Evolutionary conservation across 2,113 vertebrate species (phyloP).

Genomic region (Vireo altiloquus): DNA sequence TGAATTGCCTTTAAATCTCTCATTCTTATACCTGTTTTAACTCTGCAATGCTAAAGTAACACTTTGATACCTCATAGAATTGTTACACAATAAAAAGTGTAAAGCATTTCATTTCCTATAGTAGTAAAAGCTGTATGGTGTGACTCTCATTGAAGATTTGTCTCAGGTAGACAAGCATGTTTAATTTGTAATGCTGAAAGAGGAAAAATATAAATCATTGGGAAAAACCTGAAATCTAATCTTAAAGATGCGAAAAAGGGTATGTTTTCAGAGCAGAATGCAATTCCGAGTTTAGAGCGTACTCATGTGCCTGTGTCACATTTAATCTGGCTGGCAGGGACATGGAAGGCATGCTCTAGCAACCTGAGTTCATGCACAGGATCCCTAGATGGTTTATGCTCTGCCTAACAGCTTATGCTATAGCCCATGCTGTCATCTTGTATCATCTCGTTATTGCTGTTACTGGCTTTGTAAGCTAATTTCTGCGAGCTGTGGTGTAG

Average conservation of each 20-base stretch:
- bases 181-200: background rate
- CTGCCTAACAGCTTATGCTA: background rate
- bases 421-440: background rate
- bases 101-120: background rate
- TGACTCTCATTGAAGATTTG: background rate
- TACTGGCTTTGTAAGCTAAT: slow-evolving; percentile 1
- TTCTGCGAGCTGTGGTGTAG: background rate
- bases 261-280: background rate
- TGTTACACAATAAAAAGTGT: background rate
- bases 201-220: background rate
- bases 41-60: background rate
- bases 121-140: background rate
- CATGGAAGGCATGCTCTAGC: background rate
- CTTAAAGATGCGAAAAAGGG: background rate
- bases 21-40: background rate
- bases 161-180: background rate
- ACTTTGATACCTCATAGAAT: background rate
- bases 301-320: background rate
- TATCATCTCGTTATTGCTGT: background rate
- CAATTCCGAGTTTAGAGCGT: background rate
- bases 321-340: background rate
- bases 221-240: background rate
- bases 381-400: background rate
- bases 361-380: background rate
- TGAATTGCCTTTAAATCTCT: background rate